These are phyloP conservation scores for Helicolenus hilgendorfi DNA, from an alignment of 2,797 vertebrate genomes.

Conservation along the genomic window DNA sequence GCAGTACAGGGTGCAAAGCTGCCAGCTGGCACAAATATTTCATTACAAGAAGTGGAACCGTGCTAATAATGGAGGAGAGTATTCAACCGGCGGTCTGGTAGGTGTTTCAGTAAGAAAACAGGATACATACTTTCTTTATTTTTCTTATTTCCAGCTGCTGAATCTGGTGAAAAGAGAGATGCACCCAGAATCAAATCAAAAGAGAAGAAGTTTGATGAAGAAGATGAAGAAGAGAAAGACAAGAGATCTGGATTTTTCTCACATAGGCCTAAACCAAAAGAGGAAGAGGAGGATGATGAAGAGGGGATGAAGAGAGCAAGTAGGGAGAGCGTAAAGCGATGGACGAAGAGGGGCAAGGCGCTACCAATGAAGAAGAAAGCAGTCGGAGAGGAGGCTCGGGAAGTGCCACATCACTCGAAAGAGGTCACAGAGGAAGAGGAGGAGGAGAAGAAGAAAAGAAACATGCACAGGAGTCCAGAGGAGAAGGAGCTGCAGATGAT, in stretches of 20 bases:
- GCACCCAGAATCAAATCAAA: constrained; percentile 73
- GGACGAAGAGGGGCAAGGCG: constrained; percentile 90
- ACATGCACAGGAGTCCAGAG: constrained; percentile 79
- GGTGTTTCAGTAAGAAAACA: constrained; percentile 2
- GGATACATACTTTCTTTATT: neutral
- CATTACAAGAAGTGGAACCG: constrained; percentile 69
- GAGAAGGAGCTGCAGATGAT: constrained; percentile 90
- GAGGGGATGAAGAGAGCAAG: constrained; percentile 81
- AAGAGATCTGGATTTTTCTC: constrained; percentile 40
- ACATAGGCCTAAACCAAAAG: constrained; percentile 31
- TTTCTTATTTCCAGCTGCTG: constrained; percentile 55
- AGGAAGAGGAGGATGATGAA: constrained; percentile 75
- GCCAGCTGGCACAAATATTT: constrained; percentile 78
- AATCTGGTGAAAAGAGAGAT: constrained; percentile 48
- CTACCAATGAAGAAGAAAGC: constrained; percentile 63
- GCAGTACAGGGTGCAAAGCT: constrained; percentile 27
- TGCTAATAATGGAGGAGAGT: constrained; percentile 64
- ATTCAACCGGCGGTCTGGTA: neutral
- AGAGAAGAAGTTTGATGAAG: constrained; percentile 60
- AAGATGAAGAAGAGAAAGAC: constrained; percentile 61
- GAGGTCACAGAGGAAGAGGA: constrained; percentile 81
- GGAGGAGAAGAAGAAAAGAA: constrained; percentile 55
- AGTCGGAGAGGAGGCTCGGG: constrained; percentile 57
- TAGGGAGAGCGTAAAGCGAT: constrained; percentile 83
- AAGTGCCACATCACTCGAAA: constrained; percentile 87